Evolutionary conservation across 2,888 invertebrate genomes (phyloP), one percentile per base, ranked within the genome.

Genomic region (Aphidius colemani): DNA sequence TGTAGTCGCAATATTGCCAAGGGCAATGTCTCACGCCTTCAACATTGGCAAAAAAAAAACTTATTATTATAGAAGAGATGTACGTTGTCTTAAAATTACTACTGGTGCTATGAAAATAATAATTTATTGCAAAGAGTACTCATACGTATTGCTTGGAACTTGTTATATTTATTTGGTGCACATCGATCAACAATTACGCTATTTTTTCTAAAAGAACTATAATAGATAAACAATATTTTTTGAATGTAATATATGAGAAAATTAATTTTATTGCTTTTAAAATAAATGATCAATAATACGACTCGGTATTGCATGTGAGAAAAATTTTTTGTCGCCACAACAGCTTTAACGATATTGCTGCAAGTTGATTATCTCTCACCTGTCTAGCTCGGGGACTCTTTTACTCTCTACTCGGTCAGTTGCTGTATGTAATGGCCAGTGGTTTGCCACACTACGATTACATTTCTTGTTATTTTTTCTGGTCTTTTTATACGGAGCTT

Each of bases 341-440:
- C 43, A n/a, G 10, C 13, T 39, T 18, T 18, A 8, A 18, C 11
- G 56, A 57, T 53, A 55, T 49, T 71, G 72, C 73, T 65, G 74
- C 75, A 72, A 78, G 74, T 79, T 79, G 78, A 79, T 80, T 79
- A 80, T 80, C 80, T 80, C 80, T 78, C 78, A 78, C 77, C 78
- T 79, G 78, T 78, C 78, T 30, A 30, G 30, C 30, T 73, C 65
- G 43, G 63, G 64, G 75, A 78, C 77, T 78, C 77, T 76, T 78
- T 78, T 77, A 76, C 78, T 78, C 76, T 73, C n/a, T n/a, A n/a
- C n/a, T n/a, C 40, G 49, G 55, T 53, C 46, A 13, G 74, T 74
- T 77, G 72, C 77, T 78, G 76, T 79, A 77, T 78, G 76, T 79
- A 77, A 75, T 30, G 5, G 70, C 70, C 71, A 72, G 72, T 68